Percentiles rank a stretch among this genome's conserved stretches.
Evolutionary conservation across 2,888 invertebrate species (phyloP).

Genomic region (Herminia tarsipennalis): DNA sequence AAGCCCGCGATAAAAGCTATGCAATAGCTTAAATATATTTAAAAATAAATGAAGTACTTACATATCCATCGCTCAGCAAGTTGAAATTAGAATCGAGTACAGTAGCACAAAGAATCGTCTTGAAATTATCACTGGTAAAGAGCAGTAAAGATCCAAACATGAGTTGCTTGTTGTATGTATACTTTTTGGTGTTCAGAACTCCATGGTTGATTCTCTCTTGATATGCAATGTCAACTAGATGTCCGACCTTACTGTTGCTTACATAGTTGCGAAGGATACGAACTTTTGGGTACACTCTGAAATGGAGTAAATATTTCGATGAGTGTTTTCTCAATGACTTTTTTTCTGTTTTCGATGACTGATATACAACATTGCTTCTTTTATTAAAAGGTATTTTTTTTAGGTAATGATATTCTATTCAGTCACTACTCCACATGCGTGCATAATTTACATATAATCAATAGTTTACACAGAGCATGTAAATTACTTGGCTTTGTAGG

Average conservation of each 20-base stretch:
- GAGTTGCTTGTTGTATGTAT: constrained; percentile 80
- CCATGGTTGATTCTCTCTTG: constrained; percentile 53
- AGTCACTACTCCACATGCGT: too few species aligned
- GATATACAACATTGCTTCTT: too few species aligned
- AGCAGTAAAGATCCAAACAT: constrained; percentile 90
- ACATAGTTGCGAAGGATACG: constrained; percentile 70
- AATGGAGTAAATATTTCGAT: not conserved
- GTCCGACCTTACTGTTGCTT: constrained; percentile 72
- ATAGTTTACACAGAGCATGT: too few species aligned
- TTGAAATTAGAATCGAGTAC: constrained; percentile 83
- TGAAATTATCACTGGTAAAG: constrained; percentile 89
- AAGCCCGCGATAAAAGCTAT: too few species aligned
- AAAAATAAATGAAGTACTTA: constrained; percentile 57
- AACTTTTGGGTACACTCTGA: constrained; percentile 78
- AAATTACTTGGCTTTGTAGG: too few species aligned
- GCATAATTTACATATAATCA: too few species aligned
- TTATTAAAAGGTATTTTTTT: too few species aligned
- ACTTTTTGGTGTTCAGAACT: constrained; percentile 52
- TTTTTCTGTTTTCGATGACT: too few species aligned
- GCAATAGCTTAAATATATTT: too few species aligned
- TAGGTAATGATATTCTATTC: too few species aligned
- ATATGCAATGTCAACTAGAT: constrained; percentile 73
- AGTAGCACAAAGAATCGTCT: constrained; percentile 88
- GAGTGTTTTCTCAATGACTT: too few species aligned
- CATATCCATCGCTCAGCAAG: constrained; percentile 82